Evolutionary conservation across 2,888 invertebrate genomes (phyloP), one percentile per base, ranked within the genome.

Genomic region (Cyclophora albipunctata): DNA sequence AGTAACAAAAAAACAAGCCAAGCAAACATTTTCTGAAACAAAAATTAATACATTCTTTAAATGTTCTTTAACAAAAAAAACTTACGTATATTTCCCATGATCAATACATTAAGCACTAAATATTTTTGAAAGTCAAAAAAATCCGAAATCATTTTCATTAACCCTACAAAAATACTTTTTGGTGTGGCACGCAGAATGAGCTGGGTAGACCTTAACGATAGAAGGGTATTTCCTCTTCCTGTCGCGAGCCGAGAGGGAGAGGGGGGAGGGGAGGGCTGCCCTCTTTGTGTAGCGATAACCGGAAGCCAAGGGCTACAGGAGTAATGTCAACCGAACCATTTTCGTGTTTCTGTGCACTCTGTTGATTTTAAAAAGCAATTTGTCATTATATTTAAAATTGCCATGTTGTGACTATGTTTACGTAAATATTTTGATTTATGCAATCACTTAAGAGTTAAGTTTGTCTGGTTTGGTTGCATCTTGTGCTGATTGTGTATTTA

Each of bases 231-330:
- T 77, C 59, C 61, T 61, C 85, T 84, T 87, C 86, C 87, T 81
- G 81, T 81, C 81, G 81, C 81, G 74, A 66, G 78, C 68, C 65
- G 67, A 62, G 59, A 61, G 70, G 64, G 57, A 64, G 66, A 66
- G 63, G 65, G 58, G 55, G 57, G 59, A 59, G 63, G 62, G 54
- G 59, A 68, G 75, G 73, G 71, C 67, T 72, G 74, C 69, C 67
- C 76, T 78, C 81, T 85, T 86, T 88, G 86, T 86, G 81, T 82
- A 73, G 85, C 84, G 84, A 87, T 88, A 88, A 87, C 88, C 88
- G 88, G 88, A 88, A 84, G 82, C 78, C 69, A 75, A 84, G 87
- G 87, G 85, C 80, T 78, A 43, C 75, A 82, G 79, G 86, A 84
- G 87, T 84, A 83, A 85, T 86, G 85, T 85, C 85, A 84, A 82